Evolutionary conservation across 1,140 invertebrate genomes (phyloP).

Genomic region (Drosophila melanogaster): DNA sequence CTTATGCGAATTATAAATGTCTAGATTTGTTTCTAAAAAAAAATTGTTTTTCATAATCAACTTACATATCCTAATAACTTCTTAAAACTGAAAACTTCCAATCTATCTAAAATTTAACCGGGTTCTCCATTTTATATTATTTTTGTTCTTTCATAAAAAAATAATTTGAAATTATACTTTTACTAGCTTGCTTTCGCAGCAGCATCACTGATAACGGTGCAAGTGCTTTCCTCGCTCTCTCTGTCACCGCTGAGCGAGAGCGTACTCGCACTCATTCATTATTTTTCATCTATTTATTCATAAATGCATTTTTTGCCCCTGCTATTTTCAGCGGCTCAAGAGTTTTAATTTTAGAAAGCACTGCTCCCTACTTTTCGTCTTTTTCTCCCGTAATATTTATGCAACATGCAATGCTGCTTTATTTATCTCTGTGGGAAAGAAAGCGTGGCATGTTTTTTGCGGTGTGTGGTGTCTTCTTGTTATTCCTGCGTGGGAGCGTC

Average conservation of each 20-base stretch:
- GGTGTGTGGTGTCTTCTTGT: conserved; percentile 2
- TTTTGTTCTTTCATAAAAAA: too few relatives aligned
- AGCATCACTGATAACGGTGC: conserved; percentile 34
- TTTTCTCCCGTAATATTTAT: conserved; percentile 61
- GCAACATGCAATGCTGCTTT: conserved; percentile 66
- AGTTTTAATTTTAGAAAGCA: conserved; percentile 79
- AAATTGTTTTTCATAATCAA: too few relatives aligned
- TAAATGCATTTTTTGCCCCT: conserved; percentile 70
- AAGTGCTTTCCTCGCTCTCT: conserved; percentile 34
- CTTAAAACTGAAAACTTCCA: neutral
- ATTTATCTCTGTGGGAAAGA: conserved; percentile 43
- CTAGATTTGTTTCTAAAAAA: too few relatives aligned
- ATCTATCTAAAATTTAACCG: neutral
- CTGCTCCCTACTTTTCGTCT: conserved; percentile 33
- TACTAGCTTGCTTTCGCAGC: neutral
- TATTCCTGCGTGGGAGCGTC: conserved; percentile 62
- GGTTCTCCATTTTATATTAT: too few relatives aligned
- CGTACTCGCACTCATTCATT: conserved; percentile 53
- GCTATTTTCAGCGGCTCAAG: conserved; percentile 67
- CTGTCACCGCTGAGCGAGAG: conserved; percentile 14
- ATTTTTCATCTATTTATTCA: conserved; percentile 67
- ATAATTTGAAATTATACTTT: neutral
- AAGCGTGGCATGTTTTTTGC: conserved; percentile 27
- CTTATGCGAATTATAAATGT: too few relatives aligned
- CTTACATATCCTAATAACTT: too few relatives aligned